phyloP scores from a whole-genome alignment of 1,140 invertebrate genomes.

The Microplitis mediator region DNA sequence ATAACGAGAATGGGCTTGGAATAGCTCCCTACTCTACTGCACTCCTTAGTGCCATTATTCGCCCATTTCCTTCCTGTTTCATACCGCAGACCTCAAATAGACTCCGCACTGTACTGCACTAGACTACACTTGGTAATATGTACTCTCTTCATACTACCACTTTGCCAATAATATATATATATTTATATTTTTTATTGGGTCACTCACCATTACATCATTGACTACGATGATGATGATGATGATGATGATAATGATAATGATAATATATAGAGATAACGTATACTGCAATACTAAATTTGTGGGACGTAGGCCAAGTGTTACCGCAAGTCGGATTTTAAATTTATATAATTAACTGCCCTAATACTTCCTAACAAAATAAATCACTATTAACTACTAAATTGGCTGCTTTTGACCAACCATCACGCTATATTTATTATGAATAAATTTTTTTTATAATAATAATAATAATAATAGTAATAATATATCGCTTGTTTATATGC shows the following conservation, averaged over 20 bases:
- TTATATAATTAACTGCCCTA: neutral
- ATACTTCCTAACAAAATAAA: neutral
- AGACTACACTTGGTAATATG: neutral
- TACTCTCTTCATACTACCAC: neutral
- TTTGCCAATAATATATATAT: no score
- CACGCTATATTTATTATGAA: no score
- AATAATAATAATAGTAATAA: neutral
- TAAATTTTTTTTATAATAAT: no score
- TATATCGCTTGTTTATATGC: no score
- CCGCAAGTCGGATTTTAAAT: no score
- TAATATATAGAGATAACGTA: no score
- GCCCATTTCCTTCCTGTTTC: neutral
- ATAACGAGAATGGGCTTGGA: slow-evolving; percentile 2
- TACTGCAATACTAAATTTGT: no score
- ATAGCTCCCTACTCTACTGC: neutral
- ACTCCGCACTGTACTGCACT: neutral
- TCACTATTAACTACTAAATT: neutral
- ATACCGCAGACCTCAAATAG: slow-evolving; percentile 1
- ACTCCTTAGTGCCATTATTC: neutral
- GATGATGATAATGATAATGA: no score
- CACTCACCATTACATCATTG: no score
- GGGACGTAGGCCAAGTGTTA: no score
- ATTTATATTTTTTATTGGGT: neutral
- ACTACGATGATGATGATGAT: no score
- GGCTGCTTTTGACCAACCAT: no score